These are phyloP conservation scores for Arremon brunneinucha DNA, from an alignment of 2,797 vertebrate genomes.

Conservation along the genomic window DNA sequence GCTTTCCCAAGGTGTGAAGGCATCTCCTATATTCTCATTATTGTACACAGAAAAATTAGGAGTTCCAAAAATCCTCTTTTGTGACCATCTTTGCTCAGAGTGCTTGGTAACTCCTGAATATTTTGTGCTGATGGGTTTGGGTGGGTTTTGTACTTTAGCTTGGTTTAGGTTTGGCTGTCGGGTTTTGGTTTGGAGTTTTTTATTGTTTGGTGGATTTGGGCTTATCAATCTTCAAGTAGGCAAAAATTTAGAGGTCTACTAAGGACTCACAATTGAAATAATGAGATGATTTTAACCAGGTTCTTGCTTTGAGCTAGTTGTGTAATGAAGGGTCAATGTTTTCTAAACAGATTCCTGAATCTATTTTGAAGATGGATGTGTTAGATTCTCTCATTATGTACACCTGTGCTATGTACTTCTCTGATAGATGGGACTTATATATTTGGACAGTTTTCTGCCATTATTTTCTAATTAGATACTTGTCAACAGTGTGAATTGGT, in stretches of 20 bases:
- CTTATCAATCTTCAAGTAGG: neutral
- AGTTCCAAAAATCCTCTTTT: neutral
- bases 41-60: neutral
- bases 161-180: neutral
- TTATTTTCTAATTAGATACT: constrained; percentile 65
- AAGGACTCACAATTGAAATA: neutral
- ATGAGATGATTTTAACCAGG: neutral
- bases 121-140: neutral
- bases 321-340: neutral
- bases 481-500: constrained; percentile 25
- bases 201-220: neutral
- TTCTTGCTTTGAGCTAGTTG: neutral
- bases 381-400: neutral
- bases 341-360: neutral
- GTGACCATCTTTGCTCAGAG: neutral
- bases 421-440: neutral
- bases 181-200: neutral
- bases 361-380: neutral
- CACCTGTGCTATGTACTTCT: neutral
- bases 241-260: neutral
- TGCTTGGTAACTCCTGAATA: neutral
- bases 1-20: neutral
- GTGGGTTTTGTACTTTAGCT: neutral
- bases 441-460: constrained; percentile 36
- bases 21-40: neutral